phyloP scores from a whole-genome alignment of 2,113 vertebrate genomes.

The Phyllostomus hastatus region DNA sequence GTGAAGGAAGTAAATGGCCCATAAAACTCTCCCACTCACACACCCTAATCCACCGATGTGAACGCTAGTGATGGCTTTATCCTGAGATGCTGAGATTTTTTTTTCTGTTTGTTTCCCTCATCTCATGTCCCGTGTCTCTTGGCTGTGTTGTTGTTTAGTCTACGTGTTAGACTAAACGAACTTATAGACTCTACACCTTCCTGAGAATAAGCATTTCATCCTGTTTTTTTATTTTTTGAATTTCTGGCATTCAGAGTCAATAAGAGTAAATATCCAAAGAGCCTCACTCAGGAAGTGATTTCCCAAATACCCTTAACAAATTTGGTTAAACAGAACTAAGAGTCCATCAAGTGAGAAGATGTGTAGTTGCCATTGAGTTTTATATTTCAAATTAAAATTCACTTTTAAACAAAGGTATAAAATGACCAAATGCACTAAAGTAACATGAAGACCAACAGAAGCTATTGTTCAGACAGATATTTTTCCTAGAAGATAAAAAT shows the following conservation, averaged over 20 bases:
- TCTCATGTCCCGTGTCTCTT: not conserved
- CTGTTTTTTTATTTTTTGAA: not conserved
- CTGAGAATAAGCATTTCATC: not conserved
- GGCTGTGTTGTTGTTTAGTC: not conserved
- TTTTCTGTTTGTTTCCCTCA: not conserved
- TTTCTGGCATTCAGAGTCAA: slow-evolving; percentile 3
- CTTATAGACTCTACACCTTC: not conserved
- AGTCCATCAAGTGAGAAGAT: slow-evolving; percentile 50
- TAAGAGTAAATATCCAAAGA: slow-evolving; percentile 23
- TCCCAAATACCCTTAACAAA: slow-evolving; percentile 21
- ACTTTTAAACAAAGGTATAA: slow-evolving; percentile 35
- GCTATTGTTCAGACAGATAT: slow-evolving; percentile 28
- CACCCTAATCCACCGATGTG: not conserved
- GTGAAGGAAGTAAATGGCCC: not conserved
- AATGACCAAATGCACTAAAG: slow-evolving; percentile 52
- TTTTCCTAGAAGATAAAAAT: slow-evolving; percentile 67
- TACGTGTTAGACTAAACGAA: not conserved
- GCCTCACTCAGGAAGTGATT: not conserved
- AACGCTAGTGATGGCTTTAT: not conserved
- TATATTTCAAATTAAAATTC: not conserved
- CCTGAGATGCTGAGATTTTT: not conserved
- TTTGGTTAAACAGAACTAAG: not conserved
- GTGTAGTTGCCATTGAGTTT: not conserved
- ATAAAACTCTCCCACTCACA: not conserved
- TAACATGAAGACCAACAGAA: slow-evolving; percentile 36